Base-by-base conservation (phyloP, 2,888 invertebrate species). In the Conchocele bisecta region DNA sequence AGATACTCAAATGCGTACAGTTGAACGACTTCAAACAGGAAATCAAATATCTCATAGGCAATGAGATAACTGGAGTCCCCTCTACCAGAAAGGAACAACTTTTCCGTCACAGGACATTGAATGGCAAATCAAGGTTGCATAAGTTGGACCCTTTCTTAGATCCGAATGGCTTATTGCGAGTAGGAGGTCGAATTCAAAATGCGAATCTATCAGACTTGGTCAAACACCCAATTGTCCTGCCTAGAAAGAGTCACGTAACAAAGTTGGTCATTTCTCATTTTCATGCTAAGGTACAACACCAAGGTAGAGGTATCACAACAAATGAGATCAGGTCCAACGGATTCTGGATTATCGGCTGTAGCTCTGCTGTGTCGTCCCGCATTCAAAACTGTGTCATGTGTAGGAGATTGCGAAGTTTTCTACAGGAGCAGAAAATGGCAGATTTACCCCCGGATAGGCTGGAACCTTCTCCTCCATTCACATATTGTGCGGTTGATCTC, bases 401-500 rank as follows among this genome's bases (percentile, higher is more conserved):
- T 37, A 54, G 63, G 20, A 70, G 59, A 42, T 44, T 50, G 3
- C 35, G 72, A 20, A 13, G 51, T 29, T 41, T 31, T 7, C 28
- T 42, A 1, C 35, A 57, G 54, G n/a, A 6, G 3, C 75, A 78
- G 33, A 58, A 65, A 29, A 79, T 82, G 75, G 80, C 80, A 20
- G 68, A 80, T 48, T 50, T 83, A 20, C 80, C 75, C 4, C 29
- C 39, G n/a, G 83, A 83, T n/a, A 33, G 84, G 1, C 42, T 75
- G 6, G 71, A 72, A 26, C 50, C 79, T 11, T 51, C 58, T 9
- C 79, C 82, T 37, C 81, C 83, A 11, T 85, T 85, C 46, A 75
- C 73, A 1, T 74, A 73, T 48, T 65, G 71, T 57, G 81, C 79
- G 11, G 64, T 82, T 35, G 82, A 85, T 48, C 83, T 75, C 61